Evolutionary conservation across 2,888 invertebrate species (phyloP).

Genomic region (Patella ulyssiponensis): DNA sequence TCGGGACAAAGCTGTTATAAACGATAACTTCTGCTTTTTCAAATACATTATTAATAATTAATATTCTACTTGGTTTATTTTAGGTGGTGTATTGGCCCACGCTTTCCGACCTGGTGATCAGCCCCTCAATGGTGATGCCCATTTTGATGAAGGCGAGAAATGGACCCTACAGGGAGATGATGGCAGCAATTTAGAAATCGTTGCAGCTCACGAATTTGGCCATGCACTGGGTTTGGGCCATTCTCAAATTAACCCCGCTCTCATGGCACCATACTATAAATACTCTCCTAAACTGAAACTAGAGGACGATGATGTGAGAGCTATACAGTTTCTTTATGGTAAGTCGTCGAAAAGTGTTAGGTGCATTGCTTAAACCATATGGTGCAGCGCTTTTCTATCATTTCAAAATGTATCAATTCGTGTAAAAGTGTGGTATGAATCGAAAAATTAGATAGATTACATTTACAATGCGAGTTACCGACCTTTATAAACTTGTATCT

Average conservation of each 20-base stretch:
- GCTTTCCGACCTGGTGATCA: slow-evolving; percentile 64
- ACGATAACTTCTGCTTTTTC: not conserved
- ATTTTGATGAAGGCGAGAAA: slow-evolving; percentile 69
- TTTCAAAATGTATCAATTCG: too few species aligned
- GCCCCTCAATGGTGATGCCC: slow-evolving; percentile 57
- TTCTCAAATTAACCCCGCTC: slow-evolving; percentile 53
- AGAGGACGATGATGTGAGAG: slow-evolving; percentile 61
- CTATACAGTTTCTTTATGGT: slow-evolving; percentile 67
- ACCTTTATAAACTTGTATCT: too few species aligned
- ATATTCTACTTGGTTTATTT: slow-evolving; percentile 5
- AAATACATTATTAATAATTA: not conserved
- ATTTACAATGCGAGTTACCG: not conserved
- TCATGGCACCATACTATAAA: slow-evolving; percentile 68
- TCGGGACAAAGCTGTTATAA: too few species aligned
- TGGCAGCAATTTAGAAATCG: slow-evolving; percentile 54
- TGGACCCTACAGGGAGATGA: slow-evolving; percentile 58
- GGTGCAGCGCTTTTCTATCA: too few species aligned
- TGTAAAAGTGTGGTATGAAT: too few species aligned
- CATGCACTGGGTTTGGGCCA: slow-evolving; percentile 70
- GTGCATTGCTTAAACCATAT: too few species aligned
- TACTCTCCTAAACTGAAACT: slow-evolving; percentile 54
- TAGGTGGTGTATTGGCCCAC: slow-evolving; percentile 64
- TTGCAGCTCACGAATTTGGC: slow-evolving; percentile 71
- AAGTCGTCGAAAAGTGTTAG: slow-evolving; percentile 3
- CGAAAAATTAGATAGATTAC: too few species aligned